A percentile compares a stretch with the other conserved stretches of the same genome.
phyloP scores from a whole-genome alignment of 2,113 vertebrate species.

The rabbit (Oryctolagus cuniculus) region DNA sequence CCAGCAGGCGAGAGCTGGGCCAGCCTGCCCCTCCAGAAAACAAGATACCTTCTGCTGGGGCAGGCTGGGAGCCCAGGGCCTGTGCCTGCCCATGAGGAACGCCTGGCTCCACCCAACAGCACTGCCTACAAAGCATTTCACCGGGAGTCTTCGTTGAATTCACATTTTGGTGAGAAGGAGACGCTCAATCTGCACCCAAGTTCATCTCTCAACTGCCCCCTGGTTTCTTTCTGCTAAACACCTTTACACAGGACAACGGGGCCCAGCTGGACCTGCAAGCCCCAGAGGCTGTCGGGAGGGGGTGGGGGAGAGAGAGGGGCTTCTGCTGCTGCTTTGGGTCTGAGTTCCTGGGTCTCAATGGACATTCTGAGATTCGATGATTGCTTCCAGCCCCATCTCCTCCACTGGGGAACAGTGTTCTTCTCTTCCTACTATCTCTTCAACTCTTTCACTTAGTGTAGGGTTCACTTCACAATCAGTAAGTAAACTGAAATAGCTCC shows the following conservation, averaged over 20 bases:
- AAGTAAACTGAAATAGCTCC: too few relatives aligned
- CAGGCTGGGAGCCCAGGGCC: not conserved
- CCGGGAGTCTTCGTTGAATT: not conserved
- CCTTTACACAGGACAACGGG: accelerated
- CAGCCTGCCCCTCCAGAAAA: not conserved
- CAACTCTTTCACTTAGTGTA: too few relatives aligned
- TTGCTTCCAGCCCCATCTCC: too few relatives aligned
- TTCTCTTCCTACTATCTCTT: too few relatives aligned
- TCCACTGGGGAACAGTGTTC: too few relatives aligned
- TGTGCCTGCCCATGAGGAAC: not conserved
- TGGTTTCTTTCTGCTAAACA: not conserved
- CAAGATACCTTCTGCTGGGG: not conserved
- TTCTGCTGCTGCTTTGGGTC: not conserved
- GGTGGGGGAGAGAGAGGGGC: not conserved
- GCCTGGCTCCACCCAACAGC: not conserved
- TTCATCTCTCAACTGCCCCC: not conserved
- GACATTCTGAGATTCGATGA: too few relatives aligned
- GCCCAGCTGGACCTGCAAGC: not conserved
- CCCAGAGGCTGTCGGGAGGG: not conserved
- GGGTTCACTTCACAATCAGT: too few relatives aligned
- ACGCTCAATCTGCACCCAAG: not conserved
- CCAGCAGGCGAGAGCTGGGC: not conserved
- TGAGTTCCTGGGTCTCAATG: not conserved
- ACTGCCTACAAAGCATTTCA: not conserved
- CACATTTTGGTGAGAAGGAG: not conserved